These are phyloP conservation scores for Fratercula arctica DNA, from an alignment of 2,797 vertebrate genomes.

Conservation along the genomic window DNA sequence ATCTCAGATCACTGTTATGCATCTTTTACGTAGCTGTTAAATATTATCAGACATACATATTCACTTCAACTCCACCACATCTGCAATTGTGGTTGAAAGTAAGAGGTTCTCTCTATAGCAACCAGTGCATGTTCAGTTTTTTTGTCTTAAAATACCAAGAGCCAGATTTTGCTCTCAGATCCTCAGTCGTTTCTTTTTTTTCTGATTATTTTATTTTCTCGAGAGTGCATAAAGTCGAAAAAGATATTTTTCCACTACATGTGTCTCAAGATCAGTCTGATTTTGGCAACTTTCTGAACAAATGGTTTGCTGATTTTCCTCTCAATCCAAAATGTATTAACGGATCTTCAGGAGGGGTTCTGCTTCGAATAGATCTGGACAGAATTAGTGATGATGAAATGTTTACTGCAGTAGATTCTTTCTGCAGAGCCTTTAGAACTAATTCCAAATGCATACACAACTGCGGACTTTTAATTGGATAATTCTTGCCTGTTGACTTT, in stretches of 20 bases:
- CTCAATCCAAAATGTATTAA: constrained; percentile 24
- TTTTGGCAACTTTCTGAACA: constrained; percentile 38
- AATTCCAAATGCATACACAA: constrained; percentile 60
- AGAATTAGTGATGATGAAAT: constrained; percentile 58
- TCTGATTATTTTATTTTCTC: not conserved
- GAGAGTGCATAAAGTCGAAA: not conserved
- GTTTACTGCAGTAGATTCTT: constrained; percentile 50
- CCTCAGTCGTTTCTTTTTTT: not conserved
- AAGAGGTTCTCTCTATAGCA: constrained; percentile 54
- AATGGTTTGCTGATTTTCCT: constrained; percentile 13
- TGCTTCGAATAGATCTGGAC: constrained; percentile 45
- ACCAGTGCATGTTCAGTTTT: not conserved
- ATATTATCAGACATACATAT: not conserved
- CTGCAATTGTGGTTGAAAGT: constrained; percentile 56
- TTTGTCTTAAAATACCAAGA: constrained; percentile 25
- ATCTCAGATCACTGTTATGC: not conserved
- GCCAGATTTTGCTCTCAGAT: constrained; percentile 35
- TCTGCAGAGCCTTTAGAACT: constrained; percentile 54
- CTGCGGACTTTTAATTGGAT: constrained; percentile 45
- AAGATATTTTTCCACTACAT: not conserved
- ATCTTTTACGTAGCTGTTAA: constrained; percentile 29
- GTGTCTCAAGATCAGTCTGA: not conserved
- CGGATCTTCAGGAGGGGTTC: not conserved
- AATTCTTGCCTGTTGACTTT: constrained; percentile 60
- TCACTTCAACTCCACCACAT: constrained; percentile 35